Base-by-base conservation (phyloP, 2,888 invertebrate species). In the Drosophila maculinotata region DNA sequence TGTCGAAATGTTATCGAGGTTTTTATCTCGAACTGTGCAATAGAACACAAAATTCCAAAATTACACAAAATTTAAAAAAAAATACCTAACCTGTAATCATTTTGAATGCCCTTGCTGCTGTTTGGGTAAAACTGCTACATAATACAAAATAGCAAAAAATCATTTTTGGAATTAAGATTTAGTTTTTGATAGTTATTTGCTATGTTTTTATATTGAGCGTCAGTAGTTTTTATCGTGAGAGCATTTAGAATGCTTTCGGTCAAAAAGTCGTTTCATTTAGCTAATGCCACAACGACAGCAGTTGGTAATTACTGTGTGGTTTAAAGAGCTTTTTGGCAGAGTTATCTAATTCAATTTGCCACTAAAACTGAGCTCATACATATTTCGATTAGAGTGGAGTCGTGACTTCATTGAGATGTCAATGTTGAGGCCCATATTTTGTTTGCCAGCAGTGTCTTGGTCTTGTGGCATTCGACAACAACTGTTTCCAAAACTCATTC, bases 1-100 rank as follows among this genome's bases (percentile, higher is more conserved):
- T 79, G 70, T 64, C 60, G 54, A 58, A 66, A 69, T 79, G 47
- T 59, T 68, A 83, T 83, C 84, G 62, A 65, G 57, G 49, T 42
- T 68, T 67, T 42, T 63, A 60, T 52, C 57, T 42, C 52, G 17
- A 42, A 12, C 30, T 45, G 12, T 25, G 14, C 14, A 36, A 52
- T 45, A 44, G 44, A 67, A 45, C 38, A 48, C 28, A 30, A 70
- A 47, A 41, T 52, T 39, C 17, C 47, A 57, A 51, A 39, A 14
- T 9, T 8, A 9, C 8, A 7, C 28, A 39, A n/a, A 6, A 15
- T n/a, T 9, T 2, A 8, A 12, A 23, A 20, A n/a, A n/a, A n/a
- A n/a, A n/a, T n/a, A n/a, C n/a, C n/a, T n/a, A n/a, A n/a, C n/a
- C n/a, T n/a, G n/a, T n/a, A n/a, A n/a, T 9, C 3, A 20, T 20